These are phyloP conservation scores for Allacma fusca DNA, from an alignment of 2,888 invertebrate genomes.

Conservation along the genomic window DNA sequence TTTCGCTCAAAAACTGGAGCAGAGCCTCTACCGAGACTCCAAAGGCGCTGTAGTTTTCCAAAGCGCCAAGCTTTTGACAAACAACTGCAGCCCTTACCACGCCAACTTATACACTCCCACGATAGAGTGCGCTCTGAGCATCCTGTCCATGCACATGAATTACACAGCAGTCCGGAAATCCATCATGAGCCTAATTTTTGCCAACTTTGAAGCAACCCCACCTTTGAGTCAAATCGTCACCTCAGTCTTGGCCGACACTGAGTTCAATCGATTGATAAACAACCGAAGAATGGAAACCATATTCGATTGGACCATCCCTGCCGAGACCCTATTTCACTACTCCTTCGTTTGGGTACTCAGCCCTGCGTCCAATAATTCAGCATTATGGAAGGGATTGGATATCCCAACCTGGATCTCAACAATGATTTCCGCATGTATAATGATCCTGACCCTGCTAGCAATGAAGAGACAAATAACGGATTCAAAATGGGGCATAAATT, in stretches of 20 bases:
- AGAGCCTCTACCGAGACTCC: not conserved
- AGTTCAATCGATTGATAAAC: not conserved
- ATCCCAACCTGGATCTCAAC: not conserved
- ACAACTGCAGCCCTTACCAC: not conserved
- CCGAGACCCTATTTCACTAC: not conserved
- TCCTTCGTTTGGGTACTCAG: constrained; percentile 2
- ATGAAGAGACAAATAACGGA: not conserved
- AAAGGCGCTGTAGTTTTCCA: not conserved
- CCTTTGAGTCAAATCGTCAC: not conserved
- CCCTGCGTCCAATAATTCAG: not conserved
- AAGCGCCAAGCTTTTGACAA: not conserved
- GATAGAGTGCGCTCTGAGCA: not conserved
- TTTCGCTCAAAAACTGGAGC: not conserved
- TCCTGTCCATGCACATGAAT: not conserved
- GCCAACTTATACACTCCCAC: not conserved
- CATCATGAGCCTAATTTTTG: not conserved
- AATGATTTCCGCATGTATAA: not conserved
- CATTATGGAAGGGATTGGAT: constrained; percentile 4
- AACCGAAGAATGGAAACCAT: not conserved
- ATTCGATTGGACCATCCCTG: not conserved
- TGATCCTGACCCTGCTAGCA: not conserved
- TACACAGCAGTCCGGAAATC: not conserved
- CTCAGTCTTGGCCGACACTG: not conserved
- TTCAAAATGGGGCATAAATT: not conserved
- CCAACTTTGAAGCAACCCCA: not conserved